These are phyloP conservation scores for Nomada goodeniana DNA, from an alignment of 2,888 invertebrate genomes.

Conservation along the genomic window DNA sequence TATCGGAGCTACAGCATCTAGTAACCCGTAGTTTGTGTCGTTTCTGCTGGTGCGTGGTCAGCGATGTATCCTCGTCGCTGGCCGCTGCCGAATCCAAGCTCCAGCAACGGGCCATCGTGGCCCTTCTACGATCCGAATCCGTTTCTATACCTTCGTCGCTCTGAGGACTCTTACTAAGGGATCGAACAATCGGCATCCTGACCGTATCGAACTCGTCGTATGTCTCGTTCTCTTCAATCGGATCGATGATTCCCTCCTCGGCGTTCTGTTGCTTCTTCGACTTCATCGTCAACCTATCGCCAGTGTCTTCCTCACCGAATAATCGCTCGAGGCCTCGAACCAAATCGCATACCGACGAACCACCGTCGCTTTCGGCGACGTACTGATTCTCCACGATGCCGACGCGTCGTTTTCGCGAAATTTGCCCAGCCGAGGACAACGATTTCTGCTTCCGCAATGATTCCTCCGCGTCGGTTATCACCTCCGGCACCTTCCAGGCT, in stretches of 20 bases:
- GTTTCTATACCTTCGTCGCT: constrained; percentile 82
- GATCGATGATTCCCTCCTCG: constrained; percentile 48
- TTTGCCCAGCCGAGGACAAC: constrained; percentile 32
- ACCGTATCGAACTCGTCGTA: constrained; percentile 78
- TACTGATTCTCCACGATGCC: constrained; percentile 69
- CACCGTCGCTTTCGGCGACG: constrained; percentile 53
- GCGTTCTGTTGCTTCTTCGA: constrained; percentile 59
- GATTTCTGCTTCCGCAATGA: constrained; percentile 12
- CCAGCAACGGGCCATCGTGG: constrained; percentile 81
- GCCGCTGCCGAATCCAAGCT: constrained; percentile 86
- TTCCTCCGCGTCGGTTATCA: constrained; percentile 4
- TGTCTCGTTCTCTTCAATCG: constrained; percentile 74
- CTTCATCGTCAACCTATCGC: constrained; percentile 63
- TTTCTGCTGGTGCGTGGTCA: constrained; percentile 61
- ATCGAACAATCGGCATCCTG: constrained; percentile 73
- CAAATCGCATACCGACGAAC: constrained; percentile 59
- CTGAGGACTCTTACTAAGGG: constrained; percentile 77
- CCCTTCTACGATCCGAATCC: constrained; percentile 73
- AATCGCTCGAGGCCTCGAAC: constrained; percentile 52
- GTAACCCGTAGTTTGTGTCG: constrained; percentile 79
- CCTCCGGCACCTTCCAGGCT: not conserved
- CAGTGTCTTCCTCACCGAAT: constrained; percentile 40
- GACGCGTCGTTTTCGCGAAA: constrained; percentile 62
- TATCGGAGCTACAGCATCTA: constrained; percentile 85
- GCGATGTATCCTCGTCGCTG: constrained; percentile 84